Evolutionary conservation across 2,888 invertebrate genomes (phyloP), one percentile per base, ranked within the genome.

Genomic region (Oeneis ivallda): DNA sequence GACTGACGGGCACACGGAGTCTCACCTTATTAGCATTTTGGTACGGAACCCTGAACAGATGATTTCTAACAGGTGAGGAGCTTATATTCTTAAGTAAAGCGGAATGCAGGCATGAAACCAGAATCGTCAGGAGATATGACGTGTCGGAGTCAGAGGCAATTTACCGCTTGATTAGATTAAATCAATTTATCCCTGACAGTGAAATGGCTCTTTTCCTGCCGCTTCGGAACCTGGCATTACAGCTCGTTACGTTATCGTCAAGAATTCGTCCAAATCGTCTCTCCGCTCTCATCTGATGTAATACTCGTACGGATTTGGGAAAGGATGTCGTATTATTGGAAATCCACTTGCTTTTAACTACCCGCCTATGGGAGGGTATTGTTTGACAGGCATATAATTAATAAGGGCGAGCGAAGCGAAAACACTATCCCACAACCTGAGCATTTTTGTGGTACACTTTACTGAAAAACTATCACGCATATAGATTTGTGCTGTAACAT

Each of bases 81-180:
- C 34, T 62, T 62, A 50, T 56, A 62, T 59, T 65, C 26, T 47
- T 58, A 58, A 47, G 49, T 63, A 62, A 52, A 56, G 58, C 13
- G 54, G 45, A 66, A 69, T 43, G 67, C 62, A 61, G 41, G 19
- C 62, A 66, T 45, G 62, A 59, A 60, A 60, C 61, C 41, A 63
- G 62, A 56, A 57, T 57, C 45, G 56, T 49, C 60, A 67, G 65
- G 58, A 58, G 59, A 69, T 64, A 66, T 71, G 65, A 70, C 66
- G 70, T 69, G 65, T 67, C 63, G 61, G 54, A 68, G 65, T 70
- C 70, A 72, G 76, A 77, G 79, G 77, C 86, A 85, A 87, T 87
- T 86, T 84, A 83, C 82, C 83, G 85, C 79, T 78, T 85, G 83
- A 89, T 89, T 86, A 86, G 85, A 86, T 86, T 88, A 83, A 85